Evolutionary conservation across 2,888 invertebrate genomes (phyloP), one percentile per base, ranked within the genome.

Genomic region (Ennomos quercinarius): DNA sequence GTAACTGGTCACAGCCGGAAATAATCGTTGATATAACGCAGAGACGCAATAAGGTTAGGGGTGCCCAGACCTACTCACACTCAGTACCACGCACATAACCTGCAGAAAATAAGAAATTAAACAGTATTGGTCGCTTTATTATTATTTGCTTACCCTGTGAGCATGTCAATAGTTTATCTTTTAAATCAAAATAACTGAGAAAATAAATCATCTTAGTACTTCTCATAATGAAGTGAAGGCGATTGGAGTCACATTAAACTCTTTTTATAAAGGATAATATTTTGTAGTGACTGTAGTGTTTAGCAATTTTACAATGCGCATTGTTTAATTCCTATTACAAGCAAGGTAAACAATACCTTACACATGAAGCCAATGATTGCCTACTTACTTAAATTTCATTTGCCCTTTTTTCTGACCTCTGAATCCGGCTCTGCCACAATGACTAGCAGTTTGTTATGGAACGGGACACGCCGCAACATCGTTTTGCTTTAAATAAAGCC

Each of bases 1-100:
- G 72, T 66, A 66, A 66, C 68, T 57, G 61, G 65, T 58, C 56
- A 53, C 56, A 54, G 51, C 60, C 64, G 66, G 65, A 67, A 63
- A 67, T 66, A 63, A 67, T 68, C 58, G 57, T 61, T 62, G 64
- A 56, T 64, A 62, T 62, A 56, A 57, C 57, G 59, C 47, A 50
- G 60, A 45, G 46, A 5, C 8, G 47, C 10, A 50, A 2, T 34
- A 5, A 53, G 43, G 39, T 2, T 17, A 17, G 17, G 41, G 45
- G 44, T 10, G 46, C 2, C 9, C 10, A 36, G 1, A 12, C 1
- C 6, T 34, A 27, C 6, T 10, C 11, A 17, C 13, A 27, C 6
- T 10, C 11, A 17, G 12, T 36, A 2, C 8, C 9, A 35, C 40
- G n/a, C 10, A 27, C 55, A 12, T 34, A 46, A 57, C 13, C 36